phyloP scores from a whole-genome alignment of 2,113 vertebrate genomes.

The Marmota monax region DNA sequence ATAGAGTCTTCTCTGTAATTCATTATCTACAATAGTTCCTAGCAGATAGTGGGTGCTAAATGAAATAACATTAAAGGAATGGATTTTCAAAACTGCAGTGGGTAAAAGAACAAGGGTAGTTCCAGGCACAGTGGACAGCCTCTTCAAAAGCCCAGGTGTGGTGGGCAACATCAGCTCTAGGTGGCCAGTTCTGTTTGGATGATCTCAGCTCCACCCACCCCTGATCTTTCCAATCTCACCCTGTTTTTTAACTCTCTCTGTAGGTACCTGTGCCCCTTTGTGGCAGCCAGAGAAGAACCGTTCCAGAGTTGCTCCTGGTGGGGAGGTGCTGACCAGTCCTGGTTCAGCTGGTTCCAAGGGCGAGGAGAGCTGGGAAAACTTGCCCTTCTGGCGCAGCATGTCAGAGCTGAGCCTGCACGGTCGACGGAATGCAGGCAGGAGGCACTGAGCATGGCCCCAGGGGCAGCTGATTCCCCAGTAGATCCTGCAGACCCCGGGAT shows the following conservation, averaged over 20 bases:
- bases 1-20: not conserved
- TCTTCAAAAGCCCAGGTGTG: not conserved
- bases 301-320: slow-evolving; percentile 90
- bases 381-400: slow-evolving; percentile 90
- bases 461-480: slow-evolving; percentile 79
- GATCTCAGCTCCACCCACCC: not conserved
- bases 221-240: no score
- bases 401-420: slow-evolving; percentile 95
- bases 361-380: slow-evolving; percentile 89
- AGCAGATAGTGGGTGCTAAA: not conserved
- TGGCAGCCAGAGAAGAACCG: slow-evolving; percentile 90
- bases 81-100: not conserved
- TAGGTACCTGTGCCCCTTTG: slow-evolving; percentile 81
- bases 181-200: no score
- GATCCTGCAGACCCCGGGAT: slow-evolving; percentile 81
- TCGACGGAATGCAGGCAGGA: slow-evolving; percentile 92
- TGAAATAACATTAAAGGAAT: slow-evolving; percentile 11
- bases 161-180: no score
- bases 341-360: slow-evolving; percentile 87
- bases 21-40: not conserved
- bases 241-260: not conserved
- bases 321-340: slow-evolving; percentile 89
- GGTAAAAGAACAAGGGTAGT: not conserved
- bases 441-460: slow-evolving; percentile 92
- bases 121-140: not conserved